Evolutionary conservation across 2,113 vertebrate genomes (phyloP), one percentile per base, ranked within the genome.

Genomic region (Chionomys nivalis): DNA sequence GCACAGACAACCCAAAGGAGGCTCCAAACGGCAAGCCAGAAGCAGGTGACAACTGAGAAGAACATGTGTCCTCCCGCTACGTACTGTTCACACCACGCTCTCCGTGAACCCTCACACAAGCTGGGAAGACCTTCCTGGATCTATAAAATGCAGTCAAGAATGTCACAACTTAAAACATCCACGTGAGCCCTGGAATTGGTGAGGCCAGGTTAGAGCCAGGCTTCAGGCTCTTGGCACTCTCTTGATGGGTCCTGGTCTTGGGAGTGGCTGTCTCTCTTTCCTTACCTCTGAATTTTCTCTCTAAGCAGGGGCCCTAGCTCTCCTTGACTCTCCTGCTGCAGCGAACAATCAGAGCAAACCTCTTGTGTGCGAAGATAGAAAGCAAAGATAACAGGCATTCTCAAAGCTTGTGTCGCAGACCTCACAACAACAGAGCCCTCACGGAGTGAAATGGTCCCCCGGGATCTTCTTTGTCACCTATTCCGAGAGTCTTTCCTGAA

Each of bases 1-100:
- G 42, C 94, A 89, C 66, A 92, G 33, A 47, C 33, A 49, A 26
- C 63, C 68, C 31, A 16, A 83, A 75, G 47, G 91, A 91, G n/a
- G 12, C 1, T 86, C 16, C 82, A 82, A 52, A 52, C 36, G 63
- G 1, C 36, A 70, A 87, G 58, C 31, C 39, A 63, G n/a, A 79
- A 66, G 79, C 79, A n/a, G 21, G 61, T 42, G 72, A 39, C 58
- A 79, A 61, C 42, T 86, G 26, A 26, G 65, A 65, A 86, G 58
- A 7, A 49, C 82, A 33, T 31, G 28, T 23, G 5, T 61, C 52
- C 21, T 83, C 78, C 13, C 31, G 26, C 8, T 47, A 12, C 1
- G 42, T 42, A 4, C 5, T 16, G 7, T 42, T 92, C 36, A 28
- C 58, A 58, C 19, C 58, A 31, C 28, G 0, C n/a, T 49, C 49